These are phyloP conservation scores for Silurus aristotelis DNA, from an alignment of 2,797 vertebrate species.

Conservation along the genomic window DNA sequence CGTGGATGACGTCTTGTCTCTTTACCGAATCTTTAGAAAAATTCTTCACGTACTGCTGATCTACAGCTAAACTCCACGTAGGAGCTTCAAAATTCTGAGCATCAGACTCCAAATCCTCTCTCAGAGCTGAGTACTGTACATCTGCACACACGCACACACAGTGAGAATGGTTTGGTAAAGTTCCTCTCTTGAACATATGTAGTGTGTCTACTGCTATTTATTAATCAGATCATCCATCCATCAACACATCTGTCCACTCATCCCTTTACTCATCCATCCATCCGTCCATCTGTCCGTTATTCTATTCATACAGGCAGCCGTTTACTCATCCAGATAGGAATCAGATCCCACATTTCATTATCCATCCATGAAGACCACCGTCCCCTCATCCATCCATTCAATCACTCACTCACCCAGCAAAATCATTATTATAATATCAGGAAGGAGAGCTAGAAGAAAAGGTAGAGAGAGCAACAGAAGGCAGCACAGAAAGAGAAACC, in stretches of 20 bases:
- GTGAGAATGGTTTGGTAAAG: not conserved
- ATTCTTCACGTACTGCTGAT: slow-evolving; percentile 76
- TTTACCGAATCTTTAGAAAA: slow-evolving; percentile 81
- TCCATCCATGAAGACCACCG: too few species aligned
- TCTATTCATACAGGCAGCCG: not conserved
- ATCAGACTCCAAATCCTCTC: slow-evolving; percentile 79
- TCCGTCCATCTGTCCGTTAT: not conserved
- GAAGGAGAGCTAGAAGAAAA: too few species aligned
- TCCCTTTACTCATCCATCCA: not conserved
- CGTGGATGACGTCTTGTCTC: slow-evolving; percentile 92
- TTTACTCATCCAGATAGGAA: not conserved
- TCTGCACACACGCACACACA: slow-evolving; percentile 68
- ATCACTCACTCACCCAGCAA: not conserved
- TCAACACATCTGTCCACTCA: not conserved
- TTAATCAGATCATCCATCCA: not conserved
- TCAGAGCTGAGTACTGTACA: slow-evolving; percentile 72
- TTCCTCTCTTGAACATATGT: not conserved
- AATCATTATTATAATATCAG: not conserved
- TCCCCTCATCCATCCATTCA: not conserved
- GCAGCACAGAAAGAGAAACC: too few species aligned
- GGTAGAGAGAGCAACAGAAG: too few species aligned
- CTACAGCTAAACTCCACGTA: slow-evolving; percentile 88
- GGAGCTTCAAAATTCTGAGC: slow-evolving; percentile 84
- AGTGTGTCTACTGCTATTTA: not conserved
- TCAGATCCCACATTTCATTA: too few species aligned